phyloP scores from a whole-genome alignment of 2,797 vertebrate species.

The Pagetopsis macropterus region DNA sequence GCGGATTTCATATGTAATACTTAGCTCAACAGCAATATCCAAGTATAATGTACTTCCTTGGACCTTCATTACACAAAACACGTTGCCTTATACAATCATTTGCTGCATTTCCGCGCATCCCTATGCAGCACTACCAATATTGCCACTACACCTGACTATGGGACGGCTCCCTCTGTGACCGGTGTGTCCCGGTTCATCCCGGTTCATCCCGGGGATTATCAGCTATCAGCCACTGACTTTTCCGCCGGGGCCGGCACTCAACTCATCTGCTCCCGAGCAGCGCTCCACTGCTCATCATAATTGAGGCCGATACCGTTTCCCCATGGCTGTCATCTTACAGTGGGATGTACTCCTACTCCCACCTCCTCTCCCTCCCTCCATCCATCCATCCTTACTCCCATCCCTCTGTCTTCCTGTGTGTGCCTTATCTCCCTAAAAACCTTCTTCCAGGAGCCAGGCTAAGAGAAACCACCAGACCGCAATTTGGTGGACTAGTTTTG shows the following conservation, averaged over 20 bases:
- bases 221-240: constrained; percentile 76
- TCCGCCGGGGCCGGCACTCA: constrained; percentile 70
- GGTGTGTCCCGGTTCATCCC: constrained; percentile 52
- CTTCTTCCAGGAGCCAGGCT: constrained; percentile 35
- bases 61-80: constrained; percentile 1
- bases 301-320: constrained; percentile 79
- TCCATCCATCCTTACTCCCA: constrained; percentile 15
- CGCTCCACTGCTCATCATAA: constrained; percentile 81
- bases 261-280: constrained; percentile 78
- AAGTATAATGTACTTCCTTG: background rate
- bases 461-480: constrained; percentile 28
- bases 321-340: constrained; percentile 73
- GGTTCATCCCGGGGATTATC: constrained; percentile 76
- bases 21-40: background rate
- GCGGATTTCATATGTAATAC: background rate
- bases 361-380: background rate
- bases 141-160: constrained; percentile 57
- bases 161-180: constrained; percentile 69
- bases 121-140: constrained; percentile 25
- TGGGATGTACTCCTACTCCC: background rate
- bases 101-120: constrained; percentile 29
- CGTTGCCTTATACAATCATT: background rate
- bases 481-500: constrained; percentile 17
- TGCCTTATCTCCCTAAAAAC: constrained; percentile 63
- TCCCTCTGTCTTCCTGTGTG: constrained; percentile 39